Evolutionary conservation across 2,888 invertebrate genomes (phyloP), one percentile per base, ranked within the genome.

Genomic region (Drosophila meridiana): DNA sequence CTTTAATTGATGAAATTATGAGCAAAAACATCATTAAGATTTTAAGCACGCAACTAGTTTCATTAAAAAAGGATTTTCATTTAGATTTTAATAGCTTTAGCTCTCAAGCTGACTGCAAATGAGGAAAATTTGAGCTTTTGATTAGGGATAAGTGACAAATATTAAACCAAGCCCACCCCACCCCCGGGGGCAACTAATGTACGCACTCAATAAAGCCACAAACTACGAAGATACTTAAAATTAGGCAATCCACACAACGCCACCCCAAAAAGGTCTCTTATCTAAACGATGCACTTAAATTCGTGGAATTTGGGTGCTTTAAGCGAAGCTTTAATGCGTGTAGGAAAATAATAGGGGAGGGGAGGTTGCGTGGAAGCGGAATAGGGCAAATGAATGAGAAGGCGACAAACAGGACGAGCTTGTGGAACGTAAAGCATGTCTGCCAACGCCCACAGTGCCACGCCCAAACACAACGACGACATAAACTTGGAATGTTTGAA

Each of bases 401-500:
- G 43, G 32, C 45, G 50, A 14, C 13, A 38, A 26, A 52, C 47
- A 52, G 48, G 34, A 40, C 43, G 59, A 61, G 76, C 66, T 58
- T 34, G 42, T 58, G 66, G 68, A 71, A 64, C 63, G 74, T 52
- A 69, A 79, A 62, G 80, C 66, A 81, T 81, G 80, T 81, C 83
- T 83, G 83, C 76, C 80, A 71, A 79, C 80, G 80, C 71, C 83
- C 64, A 79, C 69, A 43, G 36, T 13, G 73, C 68, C 70, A 72
- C 83, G 67, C 80, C 80, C 72, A 45, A 78, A 26, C 48, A 52
- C 20, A 34, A 26, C 52, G 55, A 67, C 53, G 52, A 66, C 60
- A 90, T 89, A 88, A 85, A 85, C 85, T 85, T 88, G 85, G 85
- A 85, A 85, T 85, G 85, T 85, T 85, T 85, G 86, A 87, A 87